Conservation (phyloP, 2,888 invertebrate species). For the Agriopis marginaria region DNA sequence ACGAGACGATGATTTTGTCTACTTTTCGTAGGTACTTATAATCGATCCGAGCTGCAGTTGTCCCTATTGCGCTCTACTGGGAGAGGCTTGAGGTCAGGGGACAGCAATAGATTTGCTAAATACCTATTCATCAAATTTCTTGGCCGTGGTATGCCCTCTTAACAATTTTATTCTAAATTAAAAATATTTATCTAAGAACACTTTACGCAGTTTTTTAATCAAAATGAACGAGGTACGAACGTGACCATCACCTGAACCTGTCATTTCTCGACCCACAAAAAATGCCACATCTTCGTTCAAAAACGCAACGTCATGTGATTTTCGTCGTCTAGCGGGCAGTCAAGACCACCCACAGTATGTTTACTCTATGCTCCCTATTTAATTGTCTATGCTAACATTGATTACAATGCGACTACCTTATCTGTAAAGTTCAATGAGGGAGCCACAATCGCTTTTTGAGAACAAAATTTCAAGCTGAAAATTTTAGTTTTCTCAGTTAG, state of each 20-base stretch:
- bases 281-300: slow-evolving; percentile 46
- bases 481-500: neutral
- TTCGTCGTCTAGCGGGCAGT: slow-evolving; percentile 51
- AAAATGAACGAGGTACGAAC: slow-evolving; percentile 22
- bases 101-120: too few species aligned
- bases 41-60: too few species aligned
- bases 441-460: neutral
- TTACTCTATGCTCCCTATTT: slow-evolving; percentile 70
- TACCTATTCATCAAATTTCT: too few species aligned
- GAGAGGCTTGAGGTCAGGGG: too few species aligned
- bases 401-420: slow-evolving; percentile 44
- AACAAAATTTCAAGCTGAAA: neutral
- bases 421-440: neutral
- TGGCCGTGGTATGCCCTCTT: too few species aligned
- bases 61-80: too few species aligned
- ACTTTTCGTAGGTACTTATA: too few species aligned
- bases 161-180: slow-evolving; percentile 6
- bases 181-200: slow-evolving; percentile 7
- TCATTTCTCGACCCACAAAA: slow-evolving; percentile 32
- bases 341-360: slow-evolving; percentile 76
- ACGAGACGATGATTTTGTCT: too few species aligned
- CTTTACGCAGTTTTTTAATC: slow-evolving; percentile 16
- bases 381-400: slow-evolving; percentile 80
- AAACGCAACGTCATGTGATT: slow-evolving; percentile 67
- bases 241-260: slow-evolving; percentile 38